Percentiles rank a stretch among this genome's conserved stretches.
These are phyloP conservation scores for Sicus ferrugineus DNA, from an alignment of 2,888 invertebrate genomes.

Conservation along the genomic window DNA sequence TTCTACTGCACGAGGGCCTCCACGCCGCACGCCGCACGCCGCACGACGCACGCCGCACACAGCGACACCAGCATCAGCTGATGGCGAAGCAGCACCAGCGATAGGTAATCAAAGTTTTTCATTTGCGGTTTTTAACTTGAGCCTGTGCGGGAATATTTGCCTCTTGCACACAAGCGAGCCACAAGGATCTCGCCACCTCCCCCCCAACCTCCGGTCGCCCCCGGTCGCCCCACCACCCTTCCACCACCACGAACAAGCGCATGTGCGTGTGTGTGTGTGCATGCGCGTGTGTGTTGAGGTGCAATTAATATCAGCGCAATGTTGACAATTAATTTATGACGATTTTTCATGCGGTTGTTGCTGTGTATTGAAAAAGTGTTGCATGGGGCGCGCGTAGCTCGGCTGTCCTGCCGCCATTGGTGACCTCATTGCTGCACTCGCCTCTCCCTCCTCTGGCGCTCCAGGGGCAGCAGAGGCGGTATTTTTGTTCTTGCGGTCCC, in stretches of 20 bases:
- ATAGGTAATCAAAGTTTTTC: constrained; percentile 35
- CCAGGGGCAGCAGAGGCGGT: too few species aligned
- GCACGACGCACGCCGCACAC: neutral
- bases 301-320: constrained; percentile 48
- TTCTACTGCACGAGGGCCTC: constrained; percentile 15
- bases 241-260: constrained; percentile 27
- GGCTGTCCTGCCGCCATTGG: neutral
- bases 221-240: too few species aligned
- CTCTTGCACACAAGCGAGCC: constrained; percentile 21
- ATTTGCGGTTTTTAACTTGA: constrained; percentile 30
- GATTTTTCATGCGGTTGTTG: constrained; percentile 55
- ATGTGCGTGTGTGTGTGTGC: constrained; percentile 30
- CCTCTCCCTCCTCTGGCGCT: constrained; percentile 7
- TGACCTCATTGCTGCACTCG: neutral
- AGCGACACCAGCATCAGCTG: constrained; percentile 2
- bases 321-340: constrained; percentile 63
- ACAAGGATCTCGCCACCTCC: constrained; percentile 7
- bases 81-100: constrained; percentile 5
- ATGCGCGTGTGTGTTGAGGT: constrained; percentile 34
- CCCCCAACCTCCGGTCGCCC: too few species aligned
- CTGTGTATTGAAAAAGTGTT: constrained; percentile 13
- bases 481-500: neutral
- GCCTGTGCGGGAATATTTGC: constrained; percentile 27
- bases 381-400: neutral
- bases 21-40: neutral